A percentile compares a stretch with the other conserved stretches of the same genome.
Conservation (phyloP, 2,797 vertebrate genomes). For the Hypotaenidia philippensis region DNA sequence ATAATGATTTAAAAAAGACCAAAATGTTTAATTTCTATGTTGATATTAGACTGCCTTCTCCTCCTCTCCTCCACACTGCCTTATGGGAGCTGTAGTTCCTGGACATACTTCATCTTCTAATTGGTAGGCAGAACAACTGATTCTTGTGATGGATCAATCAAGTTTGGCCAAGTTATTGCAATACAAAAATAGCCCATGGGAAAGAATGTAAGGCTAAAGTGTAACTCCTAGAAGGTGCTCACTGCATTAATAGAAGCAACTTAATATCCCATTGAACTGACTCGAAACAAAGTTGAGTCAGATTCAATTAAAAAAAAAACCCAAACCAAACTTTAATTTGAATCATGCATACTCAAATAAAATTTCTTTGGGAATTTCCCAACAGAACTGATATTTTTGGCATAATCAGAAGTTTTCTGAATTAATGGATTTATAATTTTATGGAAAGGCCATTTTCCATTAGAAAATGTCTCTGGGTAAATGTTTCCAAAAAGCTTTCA, state of each 20-base stretch:
- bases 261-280: background rate
- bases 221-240: background rate
- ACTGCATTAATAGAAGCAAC: background rate
- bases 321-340: background rate
- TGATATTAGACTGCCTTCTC: background rate
- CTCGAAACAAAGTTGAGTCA: background rate
- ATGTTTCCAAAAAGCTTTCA: background rate
- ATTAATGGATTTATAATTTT: background rate
- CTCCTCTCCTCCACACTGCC: background rate
- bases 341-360: background rate
- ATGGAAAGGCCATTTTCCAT: slow-evolving; percentile 18
- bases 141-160: background rate
- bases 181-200: background rate
- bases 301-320: background rate
- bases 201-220: background rate
- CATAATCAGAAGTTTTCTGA: background rate
- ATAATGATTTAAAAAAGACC: background rate
- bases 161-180: background rate
- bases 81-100: background rate
- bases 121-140: background rate
- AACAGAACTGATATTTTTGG: background rate
- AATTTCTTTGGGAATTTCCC: background rate
- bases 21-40: background rate
- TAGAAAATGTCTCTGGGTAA: background rate
- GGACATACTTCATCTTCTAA: background rate